These are phyloP conservation scores for Cyclophora albipunctata DNA, from an alignment of 2,888 invertebrate genomes.

Conservation along the genomic window DNA sequence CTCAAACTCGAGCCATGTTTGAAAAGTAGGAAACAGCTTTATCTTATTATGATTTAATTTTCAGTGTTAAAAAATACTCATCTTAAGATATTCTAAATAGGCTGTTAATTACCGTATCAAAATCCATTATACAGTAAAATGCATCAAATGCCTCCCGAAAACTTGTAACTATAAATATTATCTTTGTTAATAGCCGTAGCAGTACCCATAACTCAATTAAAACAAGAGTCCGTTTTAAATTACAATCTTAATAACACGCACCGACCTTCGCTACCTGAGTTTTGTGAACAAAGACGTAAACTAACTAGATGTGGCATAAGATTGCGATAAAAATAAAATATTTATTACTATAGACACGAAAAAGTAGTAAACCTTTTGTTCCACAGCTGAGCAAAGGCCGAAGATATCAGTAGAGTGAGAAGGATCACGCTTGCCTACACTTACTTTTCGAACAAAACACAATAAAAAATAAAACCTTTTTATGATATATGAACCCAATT, in stretches of 20 bases:
- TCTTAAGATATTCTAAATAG: too few relatives aligned
- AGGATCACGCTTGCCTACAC: too few relatives aligned
- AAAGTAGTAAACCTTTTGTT: not conserved
- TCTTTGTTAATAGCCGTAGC: conserved; percentile 46
- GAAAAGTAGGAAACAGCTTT: too few relatives aligned
- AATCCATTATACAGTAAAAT: not conserved
- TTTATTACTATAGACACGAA: not conserved
- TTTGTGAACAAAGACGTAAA: conserved; percentile 23
- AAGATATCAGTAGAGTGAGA: too few relatives aligned
- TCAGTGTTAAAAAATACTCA: too few relatives aligned
- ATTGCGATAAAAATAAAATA: not conserved
- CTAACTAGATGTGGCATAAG: conserved; percentile 30
- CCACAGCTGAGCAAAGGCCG: not conserved
- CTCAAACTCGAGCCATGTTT: too few relatives aligned
- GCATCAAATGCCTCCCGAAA: not conserved
- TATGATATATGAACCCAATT: too few relatives aligned
- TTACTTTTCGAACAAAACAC: too few relatives aligned
- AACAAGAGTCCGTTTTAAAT: conserved; percentile 52
- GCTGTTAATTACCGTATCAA: too few relatives aligned
- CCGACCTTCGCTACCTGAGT: conserved; percentile 51
- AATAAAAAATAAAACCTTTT: too few relatives aligned
- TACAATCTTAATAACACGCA: conserved; percentile 40
- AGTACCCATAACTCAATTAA: conserved; percentile 66
- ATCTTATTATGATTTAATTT: too few relatives aligned
- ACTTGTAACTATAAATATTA: conserved; percentile 22